Percentiles rank a stretch among this genome's conserved stretches.
Conservation (phyloP, 2,888 invertebrate species). For the Heliconius aoede region DNA sequence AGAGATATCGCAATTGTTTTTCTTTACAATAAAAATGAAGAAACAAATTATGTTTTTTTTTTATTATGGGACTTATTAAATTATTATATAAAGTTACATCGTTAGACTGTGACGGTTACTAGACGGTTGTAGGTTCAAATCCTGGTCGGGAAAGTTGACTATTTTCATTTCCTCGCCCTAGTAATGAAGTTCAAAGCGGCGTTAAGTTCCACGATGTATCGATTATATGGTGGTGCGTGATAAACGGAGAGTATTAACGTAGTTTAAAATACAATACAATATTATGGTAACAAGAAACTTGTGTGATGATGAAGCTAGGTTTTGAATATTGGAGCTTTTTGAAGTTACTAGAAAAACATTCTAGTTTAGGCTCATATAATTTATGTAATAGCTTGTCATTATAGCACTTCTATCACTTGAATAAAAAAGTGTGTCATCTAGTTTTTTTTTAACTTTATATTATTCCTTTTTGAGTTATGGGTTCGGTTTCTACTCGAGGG, state of each 20-base stretch:
- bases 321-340: too few relatives aligned
- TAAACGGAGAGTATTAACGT: neutral
- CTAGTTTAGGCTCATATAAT: too few relatives aligned
- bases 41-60: slow-evolving; percentile 12
- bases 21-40: slow-evolving; percentile 7
- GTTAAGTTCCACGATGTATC: neutral
- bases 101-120: neutral
- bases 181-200: neutral
- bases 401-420: too few relatives aligned
- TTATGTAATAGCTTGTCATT: too few relatives aligned
- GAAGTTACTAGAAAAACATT: too few relatives aligned
- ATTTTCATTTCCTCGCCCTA: neutral
- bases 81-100: neutral
- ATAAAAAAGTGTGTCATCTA: too few relatives aligned
- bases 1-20: slow-evolving; percentile 25
- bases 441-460: too few relatives aligned
- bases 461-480: too few relatives aligned
- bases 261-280: too few relatives aligned
- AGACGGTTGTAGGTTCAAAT: neutral
- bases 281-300: too few relatives aligned
- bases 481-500: too few relatives aligned
- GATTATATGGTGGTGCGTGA: neutral
- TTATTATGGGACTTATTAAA: slow-evolving; percentile 14
- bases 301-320: too few relatives aligned
- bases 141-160: neutral